A percentile compares a stretch with the other conserved stretches of the same genome.
phyloP scores from a whole-genome alignment of 2,113 vertebrate genomes.

The Toxotes jaculatrix region DNA sequence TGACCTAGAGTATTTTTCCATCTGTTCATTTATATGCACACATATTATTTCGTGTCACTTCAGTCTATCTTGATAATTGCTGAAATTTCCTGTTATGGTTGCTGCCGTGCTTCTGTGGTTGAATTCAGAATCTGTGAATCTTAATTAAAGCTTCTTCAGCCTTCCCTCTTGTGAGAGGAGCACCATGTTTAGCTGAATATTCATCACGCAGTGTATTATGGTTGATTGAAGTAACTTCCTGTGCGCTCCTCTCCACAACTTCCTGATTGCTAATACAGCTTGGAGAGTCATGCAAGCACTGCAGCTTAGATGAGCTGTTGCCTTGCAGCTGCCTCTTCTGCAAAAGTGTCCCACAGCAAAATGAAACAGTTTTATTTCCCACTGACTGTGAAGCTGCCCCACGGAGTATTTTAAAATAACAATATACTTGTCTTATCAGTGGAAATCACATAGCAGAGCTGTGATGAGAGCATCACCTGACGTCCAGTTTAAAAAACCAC shows the following conservation, averaged over 20 bases:
- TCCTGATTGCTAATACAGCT: slow-evolving; percentile 68
- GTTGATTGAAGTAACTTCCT: slow-evolving; percentile 70
- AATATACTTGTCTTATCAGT: slow-evolving; percentile 11
- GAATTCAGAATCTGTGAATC: slow-evolving; percentile 57
- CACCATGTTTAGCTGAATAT: slow-evolving; percentile 62
- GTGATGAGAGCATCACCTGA: neutral
- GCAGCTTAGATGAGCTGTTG: slow-evolving; percentile 40
- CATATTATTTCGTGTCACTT: slow-evolving; percentile 13
- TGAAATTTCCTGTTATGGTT: slow-evolving; percentile 55
- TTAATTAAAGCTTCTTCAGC: slow-evolving; percentile 63
- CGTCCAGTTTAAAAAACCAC: slow-evolving; percentile 1
- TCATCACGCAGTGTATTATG: slow-evolving; percentile 60
- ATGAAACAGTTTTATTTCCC: slow-evolving; percentile 13
- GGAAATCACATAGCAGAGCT: slow-evolving; percentile 10
- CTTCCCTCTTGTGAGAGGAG: slow-evolving; percentile 41
- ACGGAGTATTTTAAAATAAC: slow-evolving; percentile 41
- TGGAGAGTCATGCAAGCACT: slow-evolving; percentile 54
- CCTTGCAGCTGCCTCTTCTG: slow-evolving; percentile 64
- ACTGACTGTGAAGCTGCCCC: slow-evolving; percentile 21
- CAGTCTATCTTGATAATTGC: slow-evolving; percentile 22
- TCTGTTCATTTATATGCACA: slow-evolving; percentile 1
- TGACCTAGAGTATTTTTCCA: neutral
- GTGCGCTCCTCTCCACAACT: slow-evolving; percentile 45
- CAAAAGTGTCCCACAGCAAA: slow-evolving; percentile 22
- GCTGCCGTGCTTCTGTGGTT: slow-evolving; percentile 17